Base-by-base conservation (phyloP, 1,140 invertebrate genomes). In the Anastrepha ludens region DNA sequence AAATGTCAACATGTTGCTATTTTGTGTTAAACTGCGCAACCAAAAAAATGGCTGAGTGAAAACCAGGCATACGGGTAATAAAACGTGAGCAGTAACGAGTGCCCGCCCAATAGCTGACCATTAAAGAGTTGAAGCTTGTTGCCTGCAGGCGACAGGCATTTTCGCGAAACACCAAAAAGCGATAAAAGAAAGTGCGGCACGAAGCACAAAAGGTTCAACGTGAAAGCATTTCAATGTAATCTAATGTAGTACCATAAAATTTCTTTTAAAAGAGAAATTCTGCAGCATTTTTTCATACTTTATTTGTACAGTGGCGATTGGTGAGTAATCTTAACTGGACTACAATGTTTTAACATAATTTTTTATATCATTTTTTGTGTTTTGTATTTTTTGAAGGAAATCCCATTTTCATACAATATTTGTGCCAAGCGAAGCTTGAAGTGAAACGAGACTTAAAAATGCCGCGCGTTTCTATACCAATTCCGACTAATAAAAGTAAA, bases 401-500 rank as follows among this genome's bases (percentile, higher is more conserved):
- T 81, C 20, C 44, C 6, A n/a, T 55, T 81, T 50, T 58, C 70
- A 29, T 29, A 29, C 29, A 29, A 20, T 55, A 55, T 20, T 81
- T 55, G 74, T 81, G 74, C 47, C 74, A 9, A 50, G 70, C 47
- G 47, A 58, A 81, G 74, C 70, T 74, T 8, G 65, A 74, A 44
- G 70, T 20, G 47, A 44, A 58, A n/a, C 50, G 47, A 55, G n/a
- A 29, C 20, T 29, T 29, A 81, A 81, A 81, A 81, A 29, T 58
- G 74, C 47, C 74, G 50, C 47, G n/a, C 6, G 74, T 55, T 29
- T 81, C 74, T 81, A 50, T 81, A 20, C 47, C 50, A 81, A 81
- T 81, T 81, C 47, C 47, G n/a, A 81, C 74, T 81, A 81, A 81
- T 81, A 81, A 58, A 81, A 81, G 47, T 55, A 81, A 81, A 81